These are phyloP conservation scores for Epinotia brunnichana DNA, from an alignment of 2,888 invertebrate species.

Conservation along the genomic window DNA sequence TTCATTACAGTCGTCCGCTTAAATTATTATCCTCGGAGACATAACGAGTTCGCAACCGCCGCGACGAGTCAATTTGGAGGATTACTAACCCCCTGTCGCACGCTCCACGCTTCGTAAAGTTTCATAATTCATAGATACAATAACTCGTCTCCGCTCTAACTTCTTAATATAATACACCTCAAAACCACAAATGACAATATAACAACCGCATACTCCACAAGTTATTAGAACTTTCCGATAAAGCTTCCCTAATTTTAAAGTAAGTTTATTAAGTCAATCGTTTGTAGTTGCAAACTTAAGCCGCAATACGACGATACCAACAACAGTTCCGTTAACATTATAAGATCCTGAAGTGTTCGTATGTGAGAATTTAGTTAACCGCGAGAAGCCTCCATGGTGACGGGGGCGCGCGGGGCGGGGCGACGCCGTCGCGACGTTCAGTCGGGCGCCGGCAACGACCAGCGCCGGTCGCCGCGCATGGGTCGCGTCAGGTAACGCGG, in stretches of 20 bases:
- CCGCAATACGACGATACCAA: slow-evolving; percentile 42
- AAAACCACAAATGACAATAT: slow-evolving; percentile 38
- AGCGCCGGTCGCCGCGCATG: slow-evolving; percentile 77
- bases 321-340: background rate
- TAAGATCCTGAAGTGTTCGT: slow-evolving; percentile 7
- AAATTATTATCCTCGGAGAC: slow-evolving; percentile 20
- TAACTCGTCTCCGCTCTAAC: slow-evolving; percentile 10
- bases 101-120: background rate
- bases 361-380: slow-evolving; percentile 33
- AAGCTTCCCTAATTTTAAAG: slow-evolving; percentile 50
- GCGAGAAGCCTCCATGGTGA: slow-evolving; percentile 45
- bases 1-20: slow-evolving; percentile 19
- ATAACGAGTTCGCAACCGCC: slow-evolving; percentile 6
- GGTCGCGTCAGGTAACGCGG: slow-evolving; percentile 72
- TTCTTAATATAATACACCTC: slow-evolving; percentile 36
- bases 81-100: slow-evolving; percentile 4
- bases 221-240: slow-evolving; percentile 21
- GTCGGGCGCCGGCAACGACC: slow-evolving; percentile 80
- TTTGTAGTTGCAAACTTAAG: slow-evolving; percentile 66
- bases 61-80: slow-evolving; percentile 2
- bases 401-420: slow-evolving; percentile 54
- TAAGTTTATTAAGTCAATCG: slow-evolving; percentile 66
- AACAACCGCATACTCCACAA: slow-evolving; percentile 21
- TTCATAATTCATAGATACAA: background rate
- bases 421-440: slow-evolving; percentile 68